These are phyloP conservation scores for Sebastes reedi DNA, from an alignment of 2,797 vertebrate genomes.

Conservation along the genomic window DNA sequence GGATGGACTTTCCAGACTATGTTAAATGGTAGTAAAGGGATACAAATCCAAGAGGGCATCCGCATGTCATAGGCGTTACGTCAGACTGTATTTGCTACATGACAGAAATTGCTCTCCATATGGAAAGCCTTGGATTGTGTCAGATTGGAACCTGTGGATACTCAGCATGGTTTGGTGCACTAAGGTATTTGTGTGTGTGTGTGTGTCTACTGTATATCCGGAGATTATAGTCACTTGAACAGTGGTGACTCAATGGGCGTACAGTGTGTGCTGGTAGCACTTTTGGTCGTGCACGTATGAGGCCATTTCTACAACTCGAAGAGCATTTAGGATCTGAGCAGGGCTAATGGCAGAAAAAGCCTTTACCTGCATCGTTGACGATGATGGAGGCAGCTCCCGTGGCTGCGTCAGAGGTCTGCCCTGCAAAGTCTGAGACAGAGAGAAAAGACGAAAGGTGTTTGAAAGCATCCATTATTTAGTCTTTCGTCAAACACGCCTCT, in stretches of 20 bases:
- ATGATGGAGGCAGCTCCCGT: constrained; percentile 95
- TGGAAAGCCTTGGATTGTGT: constrained; percentile 14
- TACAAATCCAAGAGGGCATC: neutral
- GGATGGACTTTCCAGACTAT: neutral
- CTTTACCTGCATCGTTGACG: constrained; percentile 91
- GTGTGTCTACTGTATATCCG: neutral
- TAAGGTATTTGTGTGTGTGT: constrained; percentile 4
- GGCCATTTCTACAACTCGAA: constrained; percentile 30
- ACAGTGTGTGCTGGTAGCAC: neutral
- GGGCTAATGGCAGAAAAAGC: neutral
- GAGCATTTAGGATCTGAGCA: constrained; percentile 52
- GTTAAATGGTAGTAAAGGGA: neutral
- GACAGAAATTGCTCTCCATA: neutral
- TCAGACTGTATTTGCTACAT: constrained; percentile 19
- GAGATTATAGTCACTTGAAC: constrained; percentile 18
- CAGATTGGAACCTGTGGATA: constrained; percentile 34
- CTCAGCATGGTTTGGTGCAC: constrained; percentile 32
- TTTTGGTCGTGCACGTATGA: constrained; percentile 4
- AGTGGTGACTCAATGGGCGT: constrained; percentile 10
- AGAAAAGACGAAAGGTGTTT: constrained; percentile 11
- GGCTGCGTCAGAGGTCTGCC: constrained; percentile 88
- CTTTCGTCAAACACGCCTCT: constrained; percentile 1
- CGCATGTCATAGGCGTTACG: neutral
- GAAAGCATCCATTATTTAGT: constrained; percentile 16
- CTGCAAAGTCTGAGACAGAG: constrained; percentile 88